Base-by-base conservation (phyloP, 2,113 vertebrate species). In the Nyctibius bracteatus region DNA sequence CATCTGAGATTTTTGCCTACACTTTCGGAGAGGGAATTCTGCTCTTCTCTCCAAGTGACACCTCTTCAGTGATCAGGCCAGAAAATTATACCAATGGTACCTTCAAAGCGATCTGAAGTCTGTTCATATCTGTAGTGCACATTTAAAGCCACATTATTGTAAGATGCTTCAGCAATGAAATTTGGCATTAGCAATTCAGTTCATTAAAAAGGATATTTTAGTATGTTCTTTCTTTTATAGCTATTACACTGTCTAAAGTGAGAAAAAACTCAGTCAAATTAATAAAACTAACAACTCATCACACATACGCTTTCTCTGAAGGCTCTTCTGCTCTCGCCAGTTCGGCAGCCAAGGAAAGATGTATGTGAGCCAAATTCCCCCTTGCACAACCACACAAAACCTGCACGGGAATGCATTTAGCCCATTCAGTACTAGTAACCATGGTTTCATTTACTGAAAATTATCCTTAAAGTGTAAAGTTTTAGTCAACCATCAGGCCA, bases 191-290 rank as follows among this genome's bases (percentile, higher is more conserved):
- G 82, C 86, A 92, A 92, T 96, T 93, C 88, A 84, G 86, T 92
- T 94, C 93, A 96, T 96, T 97, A 96, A 92, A 93, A 94, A 92
- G 47, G 79, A 25, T 94, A 86, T 95, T 96, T 94, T 79, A 94
- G 92, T 67, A 80, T 80, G 47, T 84, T 95, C 55, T 90, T 86
- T 90, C 91, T 95, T 92, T 96, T 81, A 96, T 87, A 95, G 93
- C 81, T 87, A 95, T 94, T 96, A 83, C 74, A 52, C 68, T 79
- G 70, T 49, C 89, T 78, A 71, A 90, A 80, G 72, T 70, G 88
- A 96, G 90, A 88, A 90, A 95, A 95, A 73, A 66, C 59, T 86
- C 82, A 78, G 92, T 93, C 63, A 93, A 81, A 93, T 97, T 96
- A 95, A 93, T 96, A 94, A 93, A 92, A 80, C 81, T 95, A 96